phyloP scores from a whole-genome alignment of 2,113 vertebrate species.

The Sinocyclocheilus anophthalmus region DNA sequence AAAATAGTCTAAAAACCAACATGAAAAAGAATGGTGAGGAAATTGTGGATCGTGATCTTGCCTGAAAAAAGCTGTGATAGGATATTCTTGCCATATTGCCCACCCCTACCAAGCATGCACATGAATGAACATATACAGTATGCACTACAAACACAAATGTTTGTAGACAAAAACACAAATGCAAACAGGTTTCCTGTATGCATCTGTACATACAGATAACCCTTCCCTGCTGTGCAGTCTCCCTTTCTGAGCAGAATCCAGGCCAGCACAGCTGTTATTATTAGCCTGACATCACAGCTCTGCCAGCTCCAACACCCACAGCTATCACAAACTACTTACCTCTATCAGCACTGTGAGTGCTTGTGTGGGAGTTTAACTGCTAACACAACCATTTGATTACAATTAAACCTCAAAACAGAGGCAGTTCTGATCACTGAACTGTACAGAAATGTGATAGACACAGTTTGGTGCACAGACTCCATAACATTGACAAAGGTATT shows the following conservation, averaged over 20 bases:
- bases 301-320: slow-evolving; percentile 22
- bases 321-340: slow-evolving; percentile 35
- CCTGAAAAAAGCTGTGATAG: background rate
- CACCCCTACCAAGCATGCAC: background rate
- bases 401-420: background rate
- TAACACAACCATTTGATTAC: slow-evolving; percentile 6
- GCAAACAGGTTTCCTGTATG: slow-evolving; percentile 27
- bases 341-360: background rate
- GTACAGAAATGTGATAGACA: background rate
- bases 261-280: slow-evolving; percentile 46
- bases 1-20: background rate
- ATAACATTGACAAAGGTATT: background rate
- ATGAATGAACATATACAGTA: no score
- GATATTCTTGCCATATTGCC: background rate
- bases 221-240: slow-evolving; percentile 21
- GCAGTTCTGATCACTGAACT: background rate
- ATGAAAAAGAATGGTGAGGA: background rate
- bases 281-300: slow-evolving; percentile 40
- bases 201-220: slow-evolving; percentile 34
- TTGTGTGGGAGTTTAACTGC: background rate
- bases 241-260: slow-evolving; percentile 29
- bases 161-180: slow-evolving; percentile 39
- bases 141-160: background rate
- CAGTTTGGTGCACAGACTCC: background rate
- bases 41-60: background rate